phyloP scores from a whole-genome alignment of 2,797 vertebrate species.

The Hemitrygon akajei region DNA sequence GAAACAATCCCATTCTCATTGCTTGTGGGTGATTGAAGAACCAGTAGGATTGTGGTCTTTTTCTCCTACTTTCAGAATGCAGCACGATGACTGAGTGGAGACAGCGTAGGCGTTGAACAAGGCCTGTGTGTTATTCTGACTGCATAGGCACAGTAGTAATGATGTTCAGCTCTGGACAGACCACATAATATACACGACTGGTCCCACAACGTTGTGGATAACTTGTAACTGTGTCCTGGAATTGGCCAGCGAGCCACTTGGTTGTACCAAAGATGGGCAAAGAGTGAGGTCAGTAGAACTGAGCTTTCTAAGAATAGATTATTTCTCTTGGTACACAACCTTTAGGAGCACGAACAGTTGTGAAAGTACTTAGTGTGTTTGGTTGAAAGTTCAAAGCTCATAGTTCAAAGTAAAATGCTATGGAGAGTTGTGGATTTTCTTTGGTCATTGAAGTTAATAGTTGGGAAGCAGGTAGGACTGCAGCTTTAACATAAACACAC shows the following conservation, averaged over 20 bases:
- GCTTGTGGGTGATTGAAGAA: neutral
- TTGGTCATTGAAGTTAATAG: conserved; percentile 9
- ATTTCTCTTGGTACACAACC: neutral
- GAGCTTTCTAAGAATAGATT: neutral
- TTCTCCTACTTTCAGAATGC: neutral
- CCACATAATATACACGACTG: neutral
- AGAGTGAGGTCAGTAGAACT: neutral
- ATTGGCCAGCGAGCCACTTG: too few species aligned
- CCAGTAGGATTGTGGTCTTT: neutral
- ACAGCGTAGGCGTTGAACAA: too few species aligned
- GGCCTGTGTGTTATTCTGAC: neutral
- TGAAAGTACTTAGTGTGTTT: neutral
- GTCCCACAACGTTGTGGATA: neutral
- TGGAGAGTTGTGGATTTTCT: neutral
- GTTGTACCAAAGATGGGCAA: neutral
- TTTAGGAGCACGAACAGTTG: neutral
- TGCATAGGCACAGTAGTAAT: neutral
- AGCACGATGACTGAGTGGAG: neutral
- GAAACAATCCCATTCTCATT: neutral
- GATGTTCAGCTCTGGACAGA: neutral
- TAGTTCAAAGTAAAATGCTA: too few species aligned
- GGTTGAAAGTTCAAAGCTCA: too few species aligned
- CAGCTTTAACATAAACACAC: too few species aligned
- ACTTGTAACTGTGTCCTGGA: neutral
- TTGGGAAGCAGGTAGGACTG: neutral